Percentiles rank a stretch among this genome's conserved stretches.
phyloP scores from a whole-genome alignment of 2,113 vertebrate species.

The Cryptomyrus ogoouensis region DNA sequence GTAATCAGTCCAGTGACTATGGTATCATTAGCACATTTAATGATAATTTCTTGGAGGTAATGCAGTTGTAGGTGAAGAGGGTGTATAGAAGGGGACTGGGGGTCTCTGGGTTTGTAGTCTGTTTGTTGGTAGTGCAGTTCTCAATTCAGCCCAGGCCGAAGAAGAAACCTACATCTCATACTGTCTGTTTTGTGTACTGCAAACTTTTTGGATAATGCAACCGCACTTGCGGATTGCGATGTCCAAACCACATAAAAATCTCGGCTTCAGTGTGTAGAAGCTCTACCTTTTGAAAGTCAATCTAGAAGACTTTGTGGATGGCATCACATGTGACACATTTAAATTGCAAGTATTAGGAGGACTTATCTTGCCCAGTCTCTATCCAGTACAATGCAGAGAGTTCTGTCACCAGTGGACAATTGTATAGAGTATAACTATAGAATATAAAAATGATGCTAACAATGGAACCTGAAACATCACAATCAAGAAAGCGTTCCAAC shows the following conservation, averaged over 20 bases:
- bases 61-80: not conserved
- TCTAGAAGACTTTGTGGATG: not conserved
- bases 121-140: not conserved
- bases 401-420: not conserved
- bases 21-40: not conserved
- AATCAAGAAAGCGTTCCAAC: not conserved
- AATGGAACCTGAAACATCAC: not conserved
- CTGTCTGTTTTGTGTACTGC: not conserved
- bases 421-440: not conserved
- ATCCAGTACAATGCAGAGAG: not conserved
- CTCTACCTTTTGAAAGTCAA: not conserved
- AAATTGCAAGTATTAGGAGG: not conserved
- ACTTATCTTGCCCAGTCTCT: not conserved
- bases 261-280: not conserved
- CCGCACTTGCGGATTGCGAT: not conserved
- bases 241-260: not conserved
- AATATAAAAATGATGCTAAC: not conserved
- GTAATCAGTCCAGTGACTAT: not conserved
- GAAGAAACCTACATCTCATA: not conserved
- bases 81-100: not conserved
- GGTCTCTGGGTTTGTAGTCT: not conserved
- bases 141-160: not conserved
- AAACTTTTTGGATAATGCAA: not conserved
- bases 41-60: not conserved
- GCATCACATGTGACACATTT: not conserved